Evolutionary conservation across 35 echinoderm and acorn worm genomes (phyloP).

Genomic region (Eucidaris tribuloides): DNA sequence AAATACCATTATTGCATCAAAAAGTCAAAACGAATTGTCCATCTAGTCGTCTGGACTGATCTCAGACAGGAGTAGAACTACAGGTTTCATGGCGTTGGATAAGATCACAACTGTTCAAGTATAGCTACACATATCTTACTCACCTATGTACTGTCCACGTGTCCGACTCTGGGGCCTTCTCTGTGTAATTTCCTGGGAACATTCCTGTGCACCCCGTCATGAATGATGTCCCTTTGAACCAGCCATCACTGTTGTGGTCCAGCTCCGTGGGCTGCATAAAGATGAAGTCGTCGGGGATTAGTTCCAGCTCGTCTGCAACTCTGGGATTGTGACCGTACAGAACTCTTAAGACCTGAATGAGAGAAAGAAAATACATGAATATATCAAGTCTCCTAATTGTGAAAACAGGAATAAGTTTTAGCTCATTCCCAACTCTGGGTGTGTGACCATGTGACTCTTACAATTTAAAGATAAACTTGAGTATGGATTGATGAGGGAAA

Average conservation of each 20-base stretch:
- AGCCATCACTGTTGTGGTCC: slow-evolving; percentile 77
- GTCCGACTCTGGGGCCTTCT: slow-evolving; percentile 92
- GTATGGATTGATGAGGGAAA: no score
- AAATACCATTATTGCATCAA: no score
- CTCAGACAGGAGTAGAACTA: background rate
- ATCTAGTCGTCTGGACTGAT: background rate
- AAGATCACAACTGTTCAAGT: no score
- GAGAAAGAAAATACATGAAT: slow-evolving; percentile 58
- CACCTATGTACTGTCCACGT: slow-evolving; percentile 98
- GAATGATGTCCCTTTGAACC: slow-evolving; percentile 81
- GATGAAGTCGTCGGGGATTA: slow-evolving; percentile 89
- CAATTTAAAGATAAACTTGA: no score
- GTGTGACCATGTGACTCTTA: no score
- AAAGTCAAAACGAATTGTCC: no score
- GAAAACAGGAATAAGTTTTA: no score
- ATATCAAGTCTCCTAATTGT: no score
- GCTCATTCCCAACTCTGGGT: no score
- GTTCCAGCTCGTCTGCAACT: slow-evolving; percentile 80
- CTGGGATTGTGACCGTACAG: slow-evolving; percentile 83
- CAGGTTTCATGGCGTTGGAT: no score
- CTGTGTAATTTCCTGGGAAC: slow-evolving; percentile 95
- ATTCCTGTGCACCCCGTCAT: slow-evolving; percentile 80
- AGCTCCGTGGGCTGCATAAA: slow-evolving; percentile 55
- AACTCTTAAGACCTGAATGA: slow-evolving; percentile 75
- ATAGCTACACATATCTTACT: background rate